Percentiles rank a stretch among this genome's conserved stretches.
Conservation (phyloP, 2,797 vertebrate species). For the Malacoctenus gilli region DNA sequence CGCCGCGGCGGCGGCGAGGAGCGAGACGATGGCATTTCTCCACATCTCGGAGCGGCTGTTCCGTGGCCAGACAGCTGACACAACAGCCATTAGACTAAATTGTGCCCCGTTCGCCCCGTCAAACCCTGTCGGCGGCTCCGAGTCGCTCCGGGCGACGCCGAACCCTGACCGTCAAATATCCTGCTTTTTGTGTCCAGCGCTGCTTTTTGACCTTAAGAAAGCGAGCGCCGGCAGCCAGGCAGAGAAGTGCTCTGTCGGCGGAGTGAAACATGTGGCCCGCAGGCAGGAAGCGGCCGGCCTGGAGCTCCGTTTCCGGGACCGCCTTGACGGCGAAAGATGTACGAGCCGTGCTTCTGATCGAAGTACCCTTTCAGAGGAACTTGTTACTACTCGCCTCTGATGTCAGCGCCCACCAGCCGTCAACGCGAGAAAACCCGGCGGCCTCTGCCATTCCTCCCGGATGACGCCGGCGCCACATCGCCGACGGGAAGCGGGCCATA, state of each 20-base stretch:
- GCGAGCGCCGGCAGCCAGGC: too few relatives aligned
- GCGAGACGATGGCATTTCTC: constrained; percentile 13
- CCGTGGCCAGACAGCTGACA: constrained; percentile 9
- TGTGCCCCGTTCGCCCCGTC: background rate
- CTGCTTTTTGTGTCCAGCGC: background rate
- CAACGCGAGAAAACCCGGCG: background rate
- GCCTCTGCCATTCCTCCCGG: constrained; percentile 1
- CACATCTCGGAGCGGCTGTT: constrained; percentile 10
- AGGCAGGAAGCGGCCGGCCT: too few relatives aligned
- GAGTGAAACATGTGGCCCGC: too few relatives aligned
- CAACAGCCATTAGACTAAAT: constrained; percentile 2
- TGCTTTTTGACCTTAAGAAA: too few relatives aligned
- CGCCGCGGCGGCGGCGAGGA: constrained; percentile 13
- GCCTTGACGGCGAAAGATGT: too few relatives aligned
- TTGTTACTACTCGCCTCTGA: background rate
- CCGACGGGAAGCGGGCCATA: constrained; percentile 26
- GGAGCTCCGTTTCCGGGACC: too few relatives aligned
- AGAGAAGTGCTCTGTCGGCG: too few relatives aligned
- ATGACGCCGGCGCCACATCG: background rate
- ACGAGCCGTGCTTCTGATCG: too few relatives aligned
- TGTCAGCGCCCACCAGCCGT: too few relatives aligned
- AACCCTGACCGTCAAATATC: background rate
- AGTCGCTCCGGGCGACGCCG: background rate
- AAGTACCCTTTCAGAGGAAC: background rate
- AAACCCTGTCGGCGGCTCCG: background rate